phyloP scores from a whole-genome alignment of 2,797 vertebrate species.

The Ptychobarbus kaznakovi region DNA sequence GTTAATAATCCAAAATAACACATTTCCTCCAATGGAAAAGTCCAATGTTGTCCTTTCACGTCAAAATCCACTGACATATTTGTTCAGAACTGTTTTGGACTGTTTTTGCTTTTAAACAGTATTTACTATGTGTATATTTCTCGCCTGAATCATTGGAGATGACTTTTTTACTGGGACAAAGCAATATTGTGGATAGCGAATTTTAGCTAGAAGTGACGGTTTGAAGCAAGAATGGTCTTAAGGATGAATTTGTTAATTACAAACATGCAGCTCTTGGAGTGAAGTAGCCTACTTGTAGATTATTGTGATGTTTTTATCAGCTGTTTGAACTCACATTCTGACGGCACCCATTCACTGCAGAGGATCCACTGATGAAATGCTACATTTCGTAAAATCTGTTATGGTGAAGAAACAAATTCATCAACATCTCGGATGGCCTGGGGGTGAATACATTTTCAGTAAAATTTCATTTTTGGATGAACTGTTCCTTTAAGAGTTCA shows the following conservation, averaged over 20 bases:
- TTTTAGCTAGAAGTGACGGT: background rate
- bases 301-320: background rate
- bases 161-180: background rate
- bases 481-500: background rate
- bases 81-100: too few relatives aligned
- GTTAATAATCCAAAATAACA: background rate
- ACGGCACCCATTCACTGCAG: background rate
- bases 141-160: background rate
- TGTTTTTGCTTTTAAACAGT: background rate
- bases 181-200: background rate
- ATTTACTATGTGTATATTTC: background rate
- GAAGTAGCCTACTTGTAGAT: background rate
- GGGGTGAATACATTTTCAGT: background rate
- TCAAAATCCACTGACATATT: background rate
- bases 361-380: background rate
- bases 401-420: background rate
- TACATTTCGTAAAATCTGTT: background rate
- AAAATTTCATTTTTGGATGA: background rate
- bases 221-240: background rate
- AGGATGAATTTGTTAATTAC: background rate
- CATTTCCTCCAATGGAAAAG: background rate
- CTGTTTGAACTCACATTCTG: background rate
- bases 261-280: background rate
- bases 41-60: background rate
- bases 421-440: background rate